Evolutionary conservation across 2,797 vertebrate genomes (phyloP).

Genomic region (Gambusia yucatana): DNA sequence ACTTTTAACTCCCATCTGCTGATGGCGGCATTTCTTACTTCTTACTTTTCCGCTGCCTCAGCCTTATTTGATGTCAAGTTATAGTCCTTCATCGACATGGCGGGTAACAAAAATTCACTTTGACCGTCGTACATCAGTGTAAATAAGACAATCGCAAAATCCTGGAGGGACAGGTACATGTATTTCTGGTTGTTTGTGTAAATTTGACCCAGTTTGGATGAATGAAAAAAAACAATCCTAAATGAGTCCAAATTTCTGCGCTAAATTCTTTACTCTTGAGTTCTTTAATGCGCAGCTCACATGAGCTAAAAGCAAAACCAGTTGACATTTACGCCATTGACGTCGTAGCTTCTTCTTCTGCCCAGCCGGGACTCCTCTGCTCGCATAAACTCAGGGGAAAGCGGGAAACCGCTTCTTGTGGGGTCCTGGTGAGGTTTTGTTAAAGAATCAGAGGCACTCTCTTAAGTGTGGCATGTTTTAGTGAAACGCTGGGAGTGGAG

Average conservation of each 20-base stretch:
- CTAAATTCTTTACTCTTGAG: neutral
- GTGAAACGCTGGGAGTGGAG: slow-evolving; percentile 21
- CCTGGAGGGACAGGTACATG: too few species aligned
- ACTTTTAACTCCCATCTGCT: neutral
- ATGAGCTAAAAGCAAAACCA: neutral
- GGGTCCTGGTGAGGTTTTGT: slow-evolving; percentile 35
- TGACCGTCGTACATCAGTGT: neutral
- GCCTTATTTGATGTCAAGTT: too few species aligned
- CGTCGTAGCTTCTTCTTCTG: slow-evolving; percentile 36
- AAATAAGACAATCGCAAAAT: too few species aligned
- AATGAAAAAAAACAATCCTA: neutral
- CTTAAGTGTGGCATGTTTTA: slow-evolving; percentile 35
- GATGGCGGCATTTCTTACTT: neutral
- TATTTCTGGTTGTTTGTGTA: neutral
- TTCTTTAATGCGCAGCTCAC: neutral
- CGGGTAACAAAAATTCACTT: too few species aligned
- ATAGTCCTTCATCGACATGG: too few species aligned
- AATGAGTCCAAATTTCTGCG: neutral
- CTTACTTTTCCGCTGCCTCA: too few species aligned
- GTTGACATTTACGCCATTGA: neutral
- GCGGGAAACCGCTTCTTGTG: slow-evolving; percentile 52
- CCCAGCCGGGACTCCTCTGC: slow-evolving; percentile 41
- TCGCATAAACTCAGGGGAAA: slow-evolving; percentile 41
- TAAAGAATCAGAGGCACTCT: slow-evolving; percentile 36
- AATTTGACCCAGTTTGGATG: neutral